Percentiles rank a stretch among this genome's conserved stretches.
These are phyloP conservation scores for Carduelis carduelis DNA, from an alignment of 2,797 vertebrate species.

Conservation along the genomic window DNA sequence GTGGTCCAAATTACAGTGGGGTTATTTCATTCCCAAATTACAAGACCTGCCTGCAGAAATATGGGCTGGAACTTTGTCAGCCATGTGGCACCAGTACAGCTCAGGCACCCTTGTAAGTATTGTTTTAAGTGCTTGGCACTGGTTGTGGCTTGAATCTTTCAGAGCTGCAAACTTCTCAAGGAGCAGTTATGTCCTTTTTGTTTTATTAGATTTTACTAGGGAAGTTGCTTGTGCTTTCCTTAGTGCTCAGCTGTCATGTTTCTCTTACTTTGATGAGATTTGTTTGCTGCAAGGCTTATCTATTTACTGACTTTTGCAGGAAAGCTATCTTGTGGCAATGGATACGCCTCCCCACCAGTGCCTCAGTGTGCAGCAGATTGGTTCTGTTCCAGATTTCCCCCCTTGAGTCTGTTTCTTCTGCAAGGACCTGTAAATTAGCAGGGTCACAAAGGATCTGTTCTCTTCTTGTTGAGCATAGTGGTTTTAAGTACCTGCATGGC, in stretches of 20 bases:
- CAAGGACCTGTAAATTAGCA: neutral
- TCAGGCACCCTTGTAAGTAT: neutral
- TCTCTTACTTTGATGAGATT: neutral
- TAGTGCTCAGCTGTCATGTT: neutral
- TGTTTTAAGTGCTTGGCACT: neutral
- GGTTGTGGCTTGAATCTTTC: neutral
- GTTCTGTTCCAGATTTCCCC: neutral
- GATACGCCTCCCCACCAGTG: neutral
- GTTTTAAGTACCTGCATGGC: neutral
- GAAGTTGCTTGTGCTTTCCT: neutral
- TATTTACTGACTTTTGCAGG: neutral
- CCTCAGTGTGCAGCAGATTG: neutral
- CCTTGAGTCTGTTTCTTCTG: neutral
- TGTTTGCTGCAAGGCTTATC: neutral
- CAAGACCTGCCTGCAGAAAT: neutral
- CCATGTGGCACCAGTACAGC: neutral
- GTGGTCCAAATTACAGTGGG: neutral
- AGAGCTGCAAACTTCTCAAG: neutral
- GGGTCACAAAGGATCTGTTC: neutral
- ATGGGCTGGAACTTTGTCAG: neutral
- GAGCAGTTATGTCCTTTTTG: neutral
- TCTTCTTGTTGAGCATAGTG: rapidly evolving
- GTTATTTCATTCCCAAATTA: neutral
- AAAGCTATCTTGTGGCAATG: neutral
- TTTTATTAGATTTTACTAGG: neutral